A percentile compares a stretch with the other conserved stretches of the same genome.
Conservation (phyloP, 2,797 vertebrate genomes). For the Denticeps clupeoides region DNA sequence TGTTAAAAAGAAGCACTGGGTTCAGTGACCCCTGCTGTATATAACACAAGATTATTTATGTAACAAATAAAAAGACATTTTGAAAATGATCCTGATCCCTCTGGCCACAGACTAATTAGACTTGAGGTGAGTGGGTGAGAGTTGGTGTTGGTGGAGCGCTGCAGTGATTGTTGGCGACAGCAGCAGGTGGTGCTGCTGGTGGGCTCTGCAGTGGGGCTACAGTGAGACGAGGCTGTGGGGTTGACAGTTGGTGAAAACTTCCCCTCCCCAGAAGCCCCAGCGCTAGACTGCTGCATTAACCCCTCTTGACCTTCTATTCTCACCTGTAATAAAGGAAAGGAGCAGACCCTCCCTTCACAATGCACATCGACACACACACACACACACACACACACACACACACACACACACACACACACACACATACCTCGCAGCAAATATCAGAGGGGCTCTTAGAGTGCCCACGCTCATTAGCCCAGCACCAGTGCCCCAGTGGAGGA, state of each 20-base stretch:
- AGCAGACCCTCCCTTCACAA: slow-evolving; percentile 13
- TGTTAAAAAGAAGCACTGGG: no score
- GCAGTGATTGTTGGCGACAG: no score
- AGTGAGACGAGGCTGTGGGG: slow-evolving; percentile 27
- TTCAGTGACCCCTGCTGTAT: no score
- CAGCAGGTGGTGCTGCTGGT: background rate
- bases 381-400: slow-evolving; percentile 2
- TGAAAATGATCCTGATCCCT: no score
- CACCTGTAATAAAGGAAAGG: slow-evolving; percentile 69
- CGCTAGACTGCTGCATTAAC: slow-evolving; percentile 69
- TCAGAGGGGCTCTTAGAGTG: slow-evolving; percentile 25
- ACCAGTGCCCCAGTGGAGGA: slow-evolving; percentile 25
- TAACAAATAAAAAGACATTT: no score
- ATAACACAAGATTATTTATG: no score
- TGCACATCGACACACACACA: slow-evolving; percentile 12
- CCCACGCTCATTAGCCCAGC: slow-evolving; percentile 33
- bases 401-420: slow-evolving; percentile 6
- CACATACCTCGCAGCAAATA: slow-evolving; percentile 16
- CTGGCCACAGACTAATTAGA: no score
- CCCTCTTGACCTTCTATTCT: slow-evolving; percentile 71
- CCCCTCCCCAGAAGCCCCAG: slow-evolving; percentile 43
- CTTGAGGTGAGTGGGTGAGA: no score
- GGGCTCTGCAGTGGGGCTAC: slow-evolving; percentile 35
- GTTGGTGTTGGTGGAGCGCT: no score
- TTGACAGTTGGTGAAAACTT: slow-evolving; percentile 52